Conservation (phyloP, 2,797 vertebrate genomes). For the Spinibarbus caldwelli region DNA sequence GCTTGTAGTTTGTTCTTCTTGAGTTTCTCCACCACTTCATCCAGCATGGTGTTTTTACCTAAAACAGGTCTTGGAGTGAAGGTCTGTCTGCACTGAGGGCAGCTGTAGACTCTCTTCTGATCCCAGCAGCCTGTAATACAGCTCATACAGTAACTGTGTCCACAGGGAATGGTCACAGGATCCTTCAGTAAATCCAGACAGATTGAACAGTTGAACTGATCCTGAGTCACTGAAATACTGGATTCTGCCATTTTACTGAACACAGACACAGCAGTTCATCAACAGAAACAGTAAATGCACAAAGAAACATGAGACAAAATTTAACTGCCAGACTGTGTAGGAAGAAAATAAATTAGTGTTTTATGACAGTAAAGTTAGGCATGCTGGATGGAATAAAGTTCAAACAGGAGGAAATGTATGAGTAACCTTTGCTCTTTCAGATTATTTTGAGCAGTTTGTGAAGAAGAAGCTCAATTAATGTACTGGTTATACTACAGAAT, state of each 20-base stretch:
- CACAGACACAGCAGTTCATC: not conserved
- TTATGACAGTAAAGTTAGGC: not conserved
- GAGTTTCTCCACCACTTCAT: conserved; percentile 28
- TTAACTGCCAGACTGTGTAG: not conserved
- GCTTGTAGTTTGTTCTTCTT: conserved; percentile 17
- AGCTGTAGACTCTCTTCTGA: conserved; percentile 40
- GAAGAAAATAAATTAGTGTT: not conserved
- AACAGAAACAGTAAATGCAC: not conserved
- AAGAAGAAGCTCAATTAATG: not conserved
- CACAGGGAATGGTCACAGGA: conserved; percentile 17
- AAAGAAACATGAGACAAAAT: not conserved
- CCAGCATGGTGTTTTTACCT: conserved; percentile 34
- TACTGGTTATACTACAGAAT: not conserved
- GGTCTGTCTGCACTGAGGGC: conserved; percentile 46
- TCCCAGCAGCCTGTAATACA: conserved; percentile 42
- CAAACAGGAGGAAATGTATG: not conserved
- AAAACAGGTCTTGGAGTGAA: conserved; percentile 42
- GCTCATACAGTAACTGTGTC: conserved; percentile 44
- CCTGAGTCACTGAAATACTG: not conserved
- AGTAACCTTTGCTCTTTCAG: not conserved
- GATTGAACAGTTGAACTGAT: conserved; percentile 25
- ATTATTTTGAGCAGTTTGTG: not conserved
- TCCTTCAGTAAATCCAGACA: conserved; percentile 26
- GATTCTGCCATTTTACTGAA: too few species aligned
- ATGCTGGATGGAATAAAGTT: not conserved